A percentile compares a stretch with the other conserved stretches of the same genome.
These are phyloP conservation scores for Icerya purchasi DNA, from an alignment of 2,888 invertebrate species.

Conservation along the genomic window DNA sequence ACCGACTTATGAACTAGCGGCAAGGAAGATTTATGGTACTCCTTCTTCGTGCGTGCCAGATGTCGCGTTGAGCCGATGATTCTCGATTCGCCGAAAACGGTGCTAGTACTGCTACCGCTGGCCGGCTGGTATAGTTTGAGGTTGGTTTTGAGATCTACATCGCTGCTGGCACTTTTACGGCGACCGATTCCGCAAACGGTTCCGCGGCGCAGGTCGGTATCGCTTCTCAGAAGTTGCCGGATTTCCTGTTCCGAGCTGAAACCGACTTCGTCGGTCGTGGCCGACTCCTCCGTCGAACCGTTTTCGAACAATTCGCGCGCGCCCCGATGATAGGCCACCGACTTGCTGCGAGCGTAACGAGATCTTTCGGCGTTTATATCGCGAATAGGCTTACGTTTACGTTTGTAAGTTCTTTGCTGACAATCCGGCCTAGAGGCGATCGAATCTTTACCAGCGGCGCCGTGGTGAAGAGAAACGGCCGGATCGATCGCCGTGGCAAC, in stretches of 20 bases:
- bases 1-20: not conserved
- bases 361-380: not conserved
- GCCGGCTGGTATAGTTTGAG: too few relatives aligned
- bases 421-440: too few relatives aligned
- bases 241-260: not conserved
- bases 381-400: not conserved
- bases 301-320: too few relatives aligned
- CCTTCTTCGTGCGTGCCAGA: not conserved
- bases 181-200: not conserved
- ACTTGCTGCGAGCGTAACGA: not conserved
- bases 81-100: not conserved
- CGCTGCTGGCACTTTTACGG: not conserved
- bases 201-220: not conserved
- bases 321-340: not conserved
- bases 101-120: not conserved
- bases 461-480: not conserved
- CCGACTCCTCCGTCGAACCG: not conserved
- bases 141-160: not conserved
- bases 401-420: not conserved
- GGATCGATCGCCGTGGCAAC: not conserved
- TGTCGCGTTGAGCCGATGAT: not conserved
- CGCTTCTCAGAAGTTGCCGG: not conserved
- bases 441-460: too few relatives aligned
- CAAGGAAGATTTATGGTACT: not conserved
- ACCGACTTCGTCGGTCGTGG: not conserved